Conservation (phyloP, 2,888 invertebrate species). For the Melanotus villosus region DNA sequence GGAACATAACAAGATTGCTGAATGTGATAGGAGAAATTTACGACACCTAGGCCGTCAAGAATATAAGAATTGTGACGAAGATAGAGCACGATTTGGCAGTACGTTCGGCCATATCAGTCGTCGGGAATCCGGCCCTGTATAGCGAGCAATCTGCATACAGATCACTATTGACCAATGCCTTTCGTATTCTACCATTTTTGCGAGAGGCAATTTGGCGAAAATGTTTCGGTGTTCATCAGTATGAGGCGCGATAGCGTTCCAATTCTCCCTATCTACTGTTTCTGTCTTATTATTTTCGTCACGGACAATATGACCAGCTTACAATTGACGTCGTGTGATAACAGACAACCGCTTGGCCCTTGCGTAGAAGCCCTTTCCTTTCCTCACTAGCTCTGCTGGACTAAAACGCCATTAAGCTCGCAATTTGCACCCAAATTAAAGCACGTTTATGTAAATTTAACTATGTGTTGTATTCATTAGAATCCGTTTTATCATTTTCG, state of each 20-base stretch:
- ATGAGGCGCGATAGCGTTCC: slow-evolving; percentile 47
- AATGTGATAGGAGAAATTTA: slow-evolving; percentile 48
- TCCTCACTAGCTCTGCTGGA: slow-evolving; percentile 13
- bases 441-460: slow-evolving; percentile 58
- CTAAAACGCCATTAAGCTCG: slow-evolving; percentile 54
- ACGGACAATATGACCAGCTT: slow-evolving; percentile 60
- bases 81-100: slow-evolving; percentile 49
- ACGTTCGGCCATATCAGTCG: slow-evolving; percentile 2
- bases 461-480: slow-evolving; percentile 54
- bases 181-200: slow-evolving; percentile 41
- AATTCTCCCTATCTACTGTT: slow-evolving; percentile 24
- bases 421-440: slow-evolving; percentile 57
- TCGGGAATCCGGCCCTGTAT: slow-evolving; percentile 11
- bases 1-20: slow-evolving; percentile 41
- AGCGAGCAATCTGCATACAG: slow-evolving; percentile 31
- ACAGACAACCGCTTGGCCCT: slow-evolving; percentile 51
- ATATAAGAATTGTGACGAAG: slow-evolving; percentile 51
- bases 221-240: slow-evolving; percentile 48
- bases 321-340: slow-evolving; percentile 56
- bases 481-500: slow-evolving; percentile 33
- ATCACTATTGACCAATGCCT: slow-evolving; percentile 28
- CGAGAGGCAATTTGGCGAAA: slow-evolving; percentile 47
- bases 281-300: slow-evolving; percentile 60
- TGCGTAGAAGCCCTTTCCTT: slow-evolving; percentile 14
- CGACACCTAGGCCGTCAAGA: slow-evolving; percentile 43